Percentiles rank a stretch among this genome's conserved stretches.
phyloP scores from a whole-genome alignment of 2,797 vertebrate species.

The Monodelphis domestica region DNA sequence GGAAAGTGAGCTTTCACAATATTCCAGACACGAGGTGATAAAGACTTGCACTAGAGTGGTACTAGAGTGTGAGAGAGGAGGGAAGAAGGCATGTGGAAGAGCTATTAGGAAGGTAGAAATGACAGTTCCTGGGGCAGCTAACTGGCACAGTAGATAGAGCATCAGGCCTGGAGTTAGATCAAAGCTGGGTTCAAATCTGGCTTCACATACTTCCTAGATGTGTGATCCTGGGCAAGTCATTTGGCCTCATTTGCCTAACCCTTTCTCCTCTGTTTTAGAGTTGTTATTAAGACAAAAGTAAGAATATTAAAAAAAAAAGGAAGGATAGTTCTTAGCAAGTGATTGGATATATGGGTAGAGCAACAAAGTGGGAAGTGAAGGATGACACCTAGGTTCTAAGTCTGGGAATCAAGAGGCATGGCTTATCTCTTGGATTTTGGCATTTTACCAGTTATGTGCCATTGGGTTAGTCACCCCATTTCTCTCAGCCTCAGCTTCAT shows the following conservation, averaged over 20 bases:
- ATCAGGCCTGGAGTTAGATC: too few relatives aligned
- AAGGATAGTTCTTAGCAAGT: not conserved
- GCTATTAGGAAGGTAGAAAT: not conserved
- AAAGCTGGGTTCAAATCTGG: too few relatives aligned
- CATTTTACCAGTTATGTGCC: not conserved
- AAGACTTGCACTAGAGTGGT: not conserved
- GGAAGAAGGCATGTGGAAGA: not conserved
- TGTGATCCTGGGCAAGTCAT: too few relatives aligned
- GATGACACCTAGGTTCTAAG: not conserved
- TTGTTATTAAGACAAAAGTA: too few relatives aligned
- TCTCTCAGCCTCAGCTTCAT: not conserved
- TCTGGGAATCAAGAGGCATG: not conserved
- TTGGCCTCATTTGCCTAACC: too few relatives aligned
- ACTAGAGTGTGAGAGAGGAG: not conserved
- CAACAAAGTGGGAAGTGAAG: not conserved
- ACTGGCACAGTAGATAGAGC: too few relatives aligned
- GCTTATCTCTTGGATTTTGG: not conserved
- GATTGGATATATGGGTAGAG: not conserved
- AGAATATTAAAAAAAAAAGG: too few relatives aligned
- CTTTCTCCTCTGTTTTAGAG: too few relatives aligned
- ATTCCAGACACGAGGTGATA: not conserved
- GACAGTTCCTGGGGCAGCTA: too few relatives aligned
- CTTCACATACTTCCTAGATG: too few relatives aligned
- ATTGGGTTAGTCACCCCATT: not conserved
- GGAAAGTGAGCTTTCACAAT: not conserved